Conservation (phyloP, 2,797 vertebrate genomes). For the Distichodus sexfasciatus region DNA sequence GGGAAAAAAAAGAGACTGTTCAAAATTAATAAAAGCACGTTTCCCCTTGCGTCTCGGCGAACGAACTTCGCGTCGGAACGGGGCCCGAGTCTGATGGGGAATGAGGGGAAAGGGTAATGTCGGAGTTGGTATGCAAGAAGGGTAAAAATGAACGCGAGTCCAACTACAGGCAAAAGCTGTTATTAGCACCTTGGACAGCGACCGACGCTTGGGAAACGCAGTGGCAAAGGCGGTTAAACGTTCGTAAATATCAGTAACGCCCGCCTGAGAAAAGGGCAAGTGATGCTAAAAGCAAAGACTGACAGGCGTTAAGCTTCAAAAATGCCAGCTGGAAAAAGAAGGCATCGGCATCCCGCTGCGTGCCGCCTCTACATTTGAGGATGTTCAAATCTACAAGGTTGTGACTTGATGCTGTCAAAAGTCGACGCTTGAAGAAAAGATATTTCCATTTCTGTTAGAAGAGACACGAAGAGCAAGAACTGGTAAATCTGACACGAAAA, state of each 20-base stretch:
- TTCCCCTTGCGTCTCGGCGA: background rate
- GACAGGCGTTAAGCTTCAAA: background rate
- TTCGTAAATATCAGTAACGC: no score
- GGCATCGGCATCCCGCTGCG: no score
- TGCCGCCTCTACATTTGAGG: no score
- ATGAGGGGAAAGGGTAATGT: background rate
- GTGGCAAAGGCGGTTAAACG: no score
- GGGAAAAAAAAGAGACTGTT: background rate
- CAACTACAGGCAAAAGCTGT: background rate
- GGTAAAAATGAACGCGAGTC: background rate
- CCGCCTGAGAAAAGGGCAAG: background rate
- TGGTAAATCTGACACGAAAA: no score
- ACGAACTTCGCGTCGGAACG: background rate
- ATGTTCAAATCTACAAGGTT: no score
- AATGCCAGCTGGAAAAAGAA: background rate
- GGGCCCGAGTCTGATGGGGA: background rate
- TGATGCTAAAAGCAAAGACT: background rate
- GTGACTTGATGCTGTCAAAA: no score
- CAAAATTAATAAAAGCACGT: background rate
- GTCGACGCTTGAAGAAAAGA: no score
- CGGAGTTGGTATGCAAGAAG: conserved; percentile 13
- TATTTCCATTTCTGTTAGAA: no score
- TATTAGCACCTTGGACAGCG: conserved; percentile 46
- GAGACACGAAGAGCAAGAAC: no score
- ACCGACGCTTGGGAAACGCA: background rate